Percentiles rank a stretch among this genome's conserved stretches.
Conservation (phyloP, 1,140 invertebrate genomes). For the Drosophila eugracilis region DNA sequence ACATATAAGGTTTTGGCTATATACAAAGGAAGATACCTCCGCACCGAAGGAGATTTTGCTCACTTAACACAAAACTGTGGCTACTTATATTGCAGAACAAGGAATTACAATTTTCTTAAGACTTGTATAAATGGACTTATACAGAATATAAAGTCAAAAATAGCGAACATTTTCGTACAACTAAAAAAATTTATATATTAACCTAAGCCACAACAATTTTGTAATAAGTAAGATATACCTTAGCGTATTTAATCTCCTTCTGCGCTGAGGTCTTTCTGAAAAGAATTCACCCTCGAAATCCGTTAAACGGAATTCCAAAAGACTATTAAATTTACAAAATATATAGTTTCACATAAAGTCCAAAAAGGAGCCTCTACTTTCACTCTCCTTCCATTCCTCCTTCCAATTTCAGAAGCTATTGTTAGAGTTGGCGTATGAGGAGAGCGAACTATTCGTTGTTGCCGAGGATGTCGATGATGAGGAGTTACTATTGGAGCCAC, state of each 20-base stretch:
- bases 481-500: slow-evolving; percentile 16
- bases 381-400: slow-evolving; percentile 7
- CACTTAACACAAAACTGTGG: background rate
- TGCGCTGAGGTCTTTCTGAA: background rate
- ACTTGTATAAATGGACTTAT: background rate
- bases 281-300: slow-evolving; percentile 4
- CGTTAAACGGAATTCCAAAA: slow-evolving; percentile 19
- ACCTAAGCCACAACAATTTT: slow-evolving; percentile 2
- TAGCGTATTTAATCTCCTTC: background rate
- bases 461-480: slow-evolving; percentile 34
- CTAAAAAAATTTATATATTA: background rate
- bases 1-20: slow-evolving; percentile 52
- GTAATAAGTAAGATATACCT: background rate
- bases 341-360: slow-evolving; percentile 32
- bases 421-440: slow-evolving; percentile 61
- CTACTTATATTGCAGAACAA: background rate
- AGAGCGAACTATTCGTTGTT: slow-evolving; percentile 58
- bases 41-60: background rate
- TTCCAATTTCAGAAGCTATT: slow-evolving; percentile 54
- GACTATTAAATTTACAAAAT: slow-evolving; percentile 30
- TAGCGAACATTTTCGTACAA: background rate
- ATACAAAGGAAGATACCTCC: slow-evolving; percentile 42
- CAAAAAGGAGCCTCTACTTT: slow-evolving; percentile 59
- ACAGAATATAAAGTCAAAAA: background rate
- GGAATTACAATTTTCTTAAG: background rate